Evolutionary conservation across 1,140 invertebrate genomes (phyloP).

Genomic region (Ips nitidus): DNA sequence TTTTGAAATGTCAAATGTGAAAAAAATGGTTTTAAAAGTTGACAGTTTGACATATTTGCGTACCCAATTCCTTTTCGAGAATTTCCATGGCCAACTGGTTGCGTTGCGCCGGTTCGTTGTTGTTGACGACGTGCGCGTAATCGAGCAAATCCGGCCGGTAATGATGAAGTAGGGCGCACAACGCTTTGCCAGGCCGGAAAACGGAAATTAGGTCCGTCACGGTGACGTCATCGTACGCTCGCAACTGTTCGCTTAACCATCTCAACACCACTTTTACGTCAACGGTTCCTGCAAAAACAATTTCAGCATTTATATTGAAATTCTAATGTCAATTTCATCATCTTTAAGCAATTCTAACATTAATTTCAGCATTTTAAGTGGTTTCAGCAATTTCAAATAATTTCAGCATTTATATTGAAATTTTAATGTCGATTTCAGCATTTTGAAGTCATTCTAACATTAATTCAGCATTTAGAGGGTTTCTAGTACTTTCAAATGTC

Average conservation of each 20-base stretch:
- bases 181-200: slow-evolving; percentile 74
- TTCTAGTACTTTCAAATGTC: too few species aligned
- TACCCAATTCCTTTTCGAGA: slow-evolving; percentile 68
- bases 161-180: slow-evolving; percentile 81
- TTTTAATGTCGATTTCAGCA: too few species aligned
- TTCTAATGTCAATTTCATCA: too few species aligned
- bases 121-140: slow-evolving; percentile 62
- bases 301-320: slow-evolving; percentile 3
- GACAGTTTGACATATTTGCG: not conserved
- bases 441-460: too few species aligned
- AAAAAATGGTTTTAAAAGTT: not conserved
- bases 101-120: slow-evolving; percentile 62
- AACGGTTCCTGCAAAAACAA: slow-evolving; percentile 52
- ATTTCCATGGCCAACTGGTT: slow-evolving; percentile 83
- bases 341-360: too few species aligned
- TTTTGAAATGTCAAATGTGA: too few species aligned
- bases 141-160: slow-evolving; percentile 89
- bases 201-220: slow-evolving; percentile 70
- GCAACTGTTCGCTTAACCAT: slow-evolving; percentile 77
- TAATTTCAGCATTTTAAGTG: too few species aligned
- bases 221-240: slow-evolving; percentile 64
- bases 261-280: slow-evolving; percentile 72
- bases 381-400: too few species aligned
- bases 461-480: too few species aligned
- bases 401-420: too few species aligned